Base-by-base conservation (phyloP, 2,797 vertebrate genomes). In the Monodelphis domestica region DNA sequence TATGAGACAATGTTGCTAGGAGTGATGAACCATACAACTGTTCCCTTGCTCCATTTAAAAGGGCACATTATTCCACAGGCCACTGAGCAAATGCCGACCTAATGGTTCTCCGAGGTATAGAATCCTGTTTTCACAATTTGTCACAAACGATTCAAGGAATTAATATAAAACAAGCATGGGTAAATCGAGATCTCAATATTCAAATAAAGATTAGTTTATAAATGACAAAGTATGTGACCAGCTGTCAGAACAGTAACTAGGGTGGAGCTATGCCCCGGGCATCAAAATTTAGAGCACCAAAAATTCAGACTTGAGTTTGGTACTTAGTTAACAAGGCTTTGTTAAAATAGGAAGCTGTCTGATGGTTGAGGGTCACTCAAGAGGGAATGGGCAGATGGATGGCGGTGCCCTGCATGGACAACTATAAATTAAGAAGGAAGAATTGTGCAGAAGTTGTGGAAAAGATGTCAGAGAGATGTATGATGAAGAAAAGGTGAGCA, bases 141-240 rank as follows among this genome's bases (percentile, higher is more conserved):
- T 93, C n/a, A 56, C n/a, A 24, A 55, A 92, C 63, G 94, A 90
- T 45, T 94, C 89, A 89, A 53, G 92, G 57, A 84, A 57, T 24
- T 51, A 7, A 78, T 7, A 30, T 38, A 88, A 70, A 63, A 78
- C 38, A 78, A 78, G 38, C 0, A 45, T 10, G 38, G n/a, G 63
- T n/a, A 24, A 38, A 78, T 78, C 78, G 63, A 78, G 17, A 78
- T 24, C 24, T 2, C 63, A 78, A 45, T 38, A 78, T 78, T 38
- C n/a, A 45, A 38, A 24, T 78, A 78, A 78, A 78, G 59, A n/a
- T 63, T 63, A 59, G 7, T 30, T 30, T 57, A 59, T 63, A 33
- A 59, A 33, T 59, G 57, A 59, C 59, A 63, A 63, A 63, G 17
- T 17, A 63, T 63, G 15, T 17, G 59, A 14, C 14, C 59, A 59